These are phyloP conservation scores for Alcis repandata DNA, from an alignment of 2,888 invertebrate genomes.

Conservation along the genomic window DNA sequence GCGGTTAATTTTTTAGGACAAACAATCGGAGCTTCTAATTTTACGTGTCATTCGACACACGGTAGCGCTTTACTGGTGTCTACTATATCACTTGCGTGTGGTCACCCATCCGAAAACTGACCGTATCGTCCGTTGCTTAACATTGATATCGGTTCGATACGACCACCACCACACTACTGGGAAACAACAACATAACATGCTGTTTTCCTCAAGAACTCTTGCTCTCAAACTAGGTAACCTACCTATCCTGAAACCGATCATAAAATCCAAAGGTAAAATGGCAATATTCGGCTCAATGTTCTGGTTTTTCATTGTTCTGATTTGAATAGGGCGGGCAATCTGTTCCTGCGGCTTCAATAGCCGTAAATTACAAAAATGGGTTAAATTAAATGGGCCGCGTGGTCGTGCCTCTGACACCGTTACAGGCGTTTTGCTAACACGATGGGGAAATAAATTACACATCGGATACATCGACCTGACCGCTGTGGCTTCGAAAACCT, in stretches of 20 bases:
- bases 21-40: too few relatives aligned
- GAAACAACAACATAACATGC: too few relatives aligned
- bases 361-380: constrained; percentile 32
- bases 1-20: too few relatives aligned
- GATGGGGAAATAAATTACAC: constrained; percentile 6
- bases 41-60: too few relatives aligned
- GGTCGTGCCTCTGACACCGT: constrained; percentile 19
- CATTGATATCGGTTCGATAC: too few relatives aligned
- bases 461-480: background rate
- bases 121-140: too few relatives aligned
- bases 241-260: background rate
- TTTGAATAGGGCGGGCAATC: constrained; percentile 26
- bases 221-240: background rate
- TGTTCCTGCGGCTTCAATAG: constrained; percentile 17
- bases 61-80: too few relatives aligned
- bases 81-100: too few relatives aligned
- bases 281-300: constrained; percentile 11
- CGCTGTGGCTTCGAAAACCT: background rate
- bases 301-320: constrained; percentile 24
- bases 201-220: too few relatives aligned
- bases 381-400: constrained; percentile 24
- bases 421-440: constrained; percentile 3
- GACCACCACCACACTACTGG: too few relatives aligned
- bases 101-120: too few relatives aligned
- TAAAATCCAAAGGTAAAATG: constrained; percentile 1